Conservation (phyloP, 2,113 vertebrate genomes). For the Zootoca vivipara region DNA sequence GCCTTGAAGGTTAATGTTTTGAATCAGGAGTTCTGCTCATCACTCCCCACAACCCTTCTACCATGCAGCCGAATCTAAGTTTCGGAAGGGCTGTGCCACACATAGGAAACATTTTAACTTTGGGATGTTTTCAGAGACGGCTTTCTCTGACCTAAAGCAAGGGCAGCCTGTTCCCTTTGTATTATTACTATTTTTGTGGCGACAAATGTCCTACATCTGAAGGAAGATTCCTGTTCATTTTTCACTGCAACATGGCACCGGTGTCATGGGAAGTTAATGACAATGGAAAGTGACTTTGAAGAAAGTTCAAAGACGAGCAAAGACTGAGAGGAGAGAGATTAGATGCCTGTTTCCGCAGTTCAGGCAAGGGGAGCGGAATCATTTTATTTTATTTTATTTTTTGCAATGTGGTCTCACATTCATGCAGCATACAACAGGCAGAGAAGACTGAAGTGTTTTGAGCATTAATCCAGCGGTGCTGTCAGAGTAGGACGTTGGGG, state of each 20-base stretch:
- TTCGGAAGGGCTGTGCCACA: constrained; percentile 23
- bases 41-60: neutral
- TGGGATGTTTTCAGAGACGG: constrained; percentile 27
- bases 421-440: neutral
- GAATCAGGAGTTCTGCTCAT: neutral
- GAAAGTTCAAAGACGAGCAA: constrained; percentile 51
- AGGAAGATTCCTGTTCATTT: constrained; percentile 45
- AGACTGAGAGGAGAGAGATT: neutral
- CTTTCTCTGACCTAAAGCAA: neutral
- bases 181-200: neutral
- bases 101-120: constrained; percentile 29
- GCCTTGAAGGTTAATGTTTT: neutral
- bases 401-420: neutral
- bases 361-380: neutral
- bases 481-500: neutral
- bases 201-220: constrained; percentile 32
- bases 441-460: neutral
- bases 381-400: neutral
- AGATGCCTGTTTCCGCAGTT: constrained; percentile 36
- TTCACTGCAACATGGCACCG: constrained; percentile 54
- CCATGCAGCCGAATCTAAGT: constrained; percentile 21
- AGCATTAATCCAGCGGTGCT: neutral
- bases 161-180: constrained; percentile 21
- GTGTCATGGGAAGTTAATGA: constrained; percentile 55
- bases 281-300: constrained; percentile 56